phyloP scores from a whole-genome alignment of 2,113 vertebrate species.

The Conger conger region DNA sequence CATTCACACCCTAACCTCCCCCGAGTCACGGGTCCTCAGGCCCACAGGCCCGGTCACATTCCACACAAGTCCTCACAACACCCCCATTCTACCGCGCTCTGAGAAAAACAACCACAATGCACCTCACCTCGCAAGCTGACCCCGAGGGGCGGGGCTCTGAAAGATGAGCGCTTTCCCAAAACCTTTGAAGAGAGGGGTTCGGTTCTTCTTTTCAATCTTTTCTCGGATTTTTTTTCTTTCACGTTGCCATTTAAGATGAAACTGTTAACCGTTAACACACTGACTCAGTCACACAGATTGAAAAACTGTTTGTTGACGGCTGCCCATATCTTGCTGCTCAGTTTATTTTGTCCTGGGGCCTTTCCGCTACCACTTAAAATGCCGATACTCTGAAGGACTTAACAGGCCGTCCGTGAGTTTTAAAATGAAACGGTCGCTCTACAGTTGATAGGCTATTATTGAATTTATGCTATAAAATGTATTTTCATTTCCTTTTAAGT shows the following conservation, averaged over 20 bases:
- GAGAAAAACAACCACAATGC: neutral
- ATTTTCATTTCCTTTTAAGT: neutral
- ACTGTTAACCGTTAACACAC: neutral
- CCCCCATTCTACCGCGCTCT: neutral
- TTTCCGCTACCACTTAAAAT: constrained; percentile 1
- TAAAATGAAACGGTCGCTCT: neutral
- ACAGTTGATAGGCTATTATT: neutral
- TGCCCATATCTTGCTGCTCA: constrained; percentile 15
- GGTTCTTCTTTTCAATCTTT: neutral
- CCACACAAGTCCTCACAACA: neutral
- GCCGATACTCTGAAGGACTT: constrained; percentile 3
- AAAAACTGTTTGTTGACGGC: neutral
- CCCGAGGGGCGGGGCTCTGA: neutral
- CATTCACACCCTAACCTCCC: neutral
- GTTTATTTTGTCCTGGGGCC: neutral
- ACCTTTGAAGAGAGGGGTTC: neutral
- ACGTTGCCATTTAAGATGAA: neutral
- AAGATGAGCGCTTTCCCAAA: neutral
- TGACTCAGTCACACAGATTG: neutral
- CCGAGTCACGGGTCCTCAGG: neutral
- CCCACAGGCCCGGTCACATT: neutral
- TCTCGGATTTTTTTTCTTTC: too few relatives aligned
- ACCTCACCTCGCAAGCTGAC: neutral
- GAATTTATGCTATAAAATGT: neutral
- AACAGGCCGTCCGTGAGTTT: neutral